Base-by-base conservation (phyloP, 2,113 vertebrate species). In the Hyla sarda region DNA sequence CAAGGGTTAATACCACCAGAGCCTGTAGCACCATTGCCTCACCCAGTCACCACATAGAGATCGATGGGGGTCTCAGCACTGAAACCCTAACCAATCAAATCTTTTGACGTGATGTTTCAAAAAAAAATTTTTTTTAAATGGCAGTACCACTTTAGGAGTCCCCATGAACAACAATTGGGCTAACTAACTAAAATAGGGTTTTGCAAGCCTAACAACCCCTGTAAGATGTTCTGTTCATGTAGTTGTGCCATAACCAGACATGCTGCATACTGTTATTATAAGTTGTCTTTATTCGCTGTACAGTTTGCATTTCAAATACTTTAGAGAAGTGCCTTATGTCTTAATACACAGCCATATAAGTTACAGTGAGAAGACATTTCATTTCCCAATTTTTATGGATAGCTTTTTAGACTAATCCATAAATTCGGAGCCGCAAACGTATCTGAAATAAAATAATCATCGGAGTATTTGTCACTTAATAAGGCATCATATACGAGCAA, bases 371-470 rank as follows among this genome's bases (percentile, higher is more conserved):
- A 25, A 81, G 32, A 62, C 17, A 28, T 47, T 45, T 62, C 25
- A 19, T 13, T 65, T 41, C 41, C 56, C 21, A 41, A 65, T 65
- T 11, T 81, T 45, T 58, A 60, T 16, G 32, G 34, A 60, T 60
- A 2, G 56, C 32, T 62, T 81, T 54, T 81, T 65, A 60, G 23
- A 41, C 37, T 62, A 19, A 81, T 65, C 56, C n/a, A 81, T 81
- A 81, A 80, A 81, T 65, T 16, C 56, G 10, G 56, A 47, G 25
- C 56, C 41, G 23, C 34, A 62, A 28, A 47, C n/a, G 37, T 28
- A 65, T 65, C 54, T 25, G 56, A 81, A 81, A 81, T 81, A 81
- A 81, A 81, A 81, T 81, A 81, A 81, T 81, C 58, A 81, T 81
- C 56, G 25, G 56, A 81, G 34, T 65, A 65, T 62, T 81, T 81